Conservation (phyloP, 2,797 vertebrate genomes). For the Rhadinocentrus ornatus region DNA sequence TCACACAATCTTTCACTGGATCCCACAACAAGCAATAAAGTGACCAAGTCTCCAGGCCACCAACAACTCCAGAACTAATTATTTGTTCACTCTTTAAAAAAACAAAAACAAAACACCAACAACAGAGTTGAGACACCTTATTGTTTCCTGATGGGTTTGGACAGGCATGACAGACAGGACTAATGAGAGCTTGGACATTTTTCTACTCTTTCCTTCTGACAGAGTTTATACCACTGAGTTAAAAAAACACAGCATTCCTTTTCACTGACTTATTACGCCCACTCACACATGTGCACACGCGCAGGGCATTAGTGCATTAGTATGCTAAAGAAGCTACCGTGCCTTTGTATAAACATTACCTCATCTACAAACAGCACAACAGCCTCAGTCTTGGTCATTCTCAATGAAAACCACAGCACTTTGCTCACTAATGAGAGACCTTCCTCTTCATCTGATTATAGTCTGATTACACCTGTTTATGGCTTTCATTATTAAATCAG, state of each 20-base stretch:
- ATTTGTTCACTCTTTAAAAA: background rate
- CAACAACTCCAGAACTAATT: conserved; percentile 30
- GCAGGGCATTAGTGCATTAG: conserved; percentile 49
- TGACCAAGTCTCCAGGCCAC: conserved; percentile 34
- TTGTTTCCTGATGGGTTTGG: conserved; percentile 55
- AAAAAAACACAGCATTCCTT: conserved; percentile 60
- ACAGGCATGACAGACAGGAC: conserved; percentile 47
- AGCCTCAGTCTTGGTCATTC: conserved; percentile 43
- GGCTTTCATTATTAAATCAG: conserved; percentile 60
- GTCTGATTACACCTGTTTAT: conserved; percentile 61
- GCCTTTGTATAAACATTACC: conserved; percentile 58
- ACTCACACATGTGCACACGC: conserved; percentile 42
- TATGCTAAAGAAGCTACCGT: conserved; percentile 61
- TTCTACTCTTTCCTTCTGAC: conserved; percentile 47
- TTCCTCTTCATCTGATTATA: conserved; percentile 46
- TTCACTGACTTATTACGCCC: conserved; percentile 65
- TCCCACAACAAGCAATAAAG: conserved; percentile 22
- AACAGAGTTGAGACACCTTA: conserved; percentile 47
- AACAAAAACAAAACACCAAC: background rate
- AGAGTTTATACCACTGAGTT: conserved; percentile 54
- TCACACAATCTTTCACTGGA: conserved; percentile 7
- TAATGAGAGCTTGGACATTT: conserved; percentile 30
- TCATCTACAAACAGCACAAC: conserved; percentile 67
- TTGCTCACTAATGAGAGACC: conserved; percentile 37
- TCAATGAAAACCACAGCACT: conserved; percentile 24